These are phyloP conservation scores for Diabrotica undecimpunctata DNA, from an alignment of 1,140 invertebrate species.

Conservation along the genomic window DNA sequence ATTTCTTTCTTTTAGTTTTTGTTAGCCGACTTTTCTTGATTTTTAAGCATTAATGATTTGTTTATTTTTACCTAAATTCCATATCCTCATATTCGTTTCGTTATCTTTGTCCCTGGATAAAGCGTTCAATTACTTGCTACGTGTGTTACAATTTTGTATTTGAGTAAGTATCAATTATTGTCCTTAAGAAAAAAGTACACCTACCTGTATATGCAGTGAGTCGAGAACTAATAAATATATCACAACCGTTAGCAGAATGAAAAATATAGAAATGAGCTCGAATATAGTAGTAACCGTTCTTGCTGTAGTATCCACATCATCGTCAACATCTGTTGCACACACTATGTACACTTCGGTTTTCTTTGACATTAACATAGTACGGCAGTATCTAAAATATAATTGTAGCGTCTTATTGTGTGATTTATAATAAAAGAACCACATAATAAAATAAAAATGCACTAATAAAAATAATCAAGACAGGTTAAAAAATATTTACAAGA, in stretches of 20 bases:
- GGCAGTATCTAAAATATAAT: constrained; percentile 8
- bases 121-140: no score
- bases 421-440: neutral
- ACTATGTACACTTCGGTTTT: neutral
- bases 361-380: neutral
- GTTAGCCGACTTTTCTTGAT: no score
- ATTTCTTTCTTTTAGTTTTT: no score
- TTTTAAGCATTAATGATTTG: no score
- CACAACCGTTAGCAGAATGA: constrained; percentile 10
- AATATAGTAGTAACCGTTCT: constrained; percentile 1
- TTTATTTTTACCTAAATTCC: no score
- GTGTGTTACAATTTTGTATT: no score
- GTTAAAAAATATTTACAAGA: no score
- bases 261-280: constrained; percentile 10
- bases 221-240: constrained; percentile 7
- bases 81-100: no score
- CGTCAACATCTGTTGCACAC: neutral
- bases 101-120: no score
- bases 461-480: no score
- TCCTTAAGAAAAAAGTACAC: neutral
- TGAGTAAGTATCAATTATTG: no score
- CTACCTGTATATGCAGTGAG: constrained; percentile 8
- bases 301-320: neutral
- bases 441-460: no score
- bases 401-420: neutral